A percentile compares a stretch with the other conserved stretches of the same genome.
phyloP scores from a whole-genome alignment of 2,797 vertebrate species.

The Hippoglossus hippoglossus region DNA sequence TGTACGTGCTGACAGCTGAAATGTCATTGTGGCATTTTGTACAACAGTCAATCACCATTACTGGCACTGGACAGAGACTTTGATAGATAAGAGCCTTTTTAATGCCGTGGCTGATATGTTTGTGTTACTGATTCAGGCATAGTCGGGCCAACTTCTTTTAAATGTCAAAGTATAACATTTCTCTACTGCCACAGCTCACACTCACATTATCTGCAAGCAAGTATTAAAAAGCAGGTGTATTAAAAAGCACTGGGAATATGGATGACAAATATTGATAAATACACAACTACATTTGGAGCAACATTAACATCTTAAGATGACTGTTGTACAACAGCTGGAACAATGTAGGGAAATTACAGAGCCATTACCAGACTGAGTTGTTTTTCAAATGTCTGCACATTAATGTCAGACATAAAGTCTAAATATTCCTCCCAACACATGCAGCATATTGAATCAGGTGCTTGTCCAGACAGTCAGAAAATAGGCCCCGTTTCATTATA shows the following conservation, averaged over 20 bases:
- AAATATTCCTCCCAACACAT: conserved; percentile 40
- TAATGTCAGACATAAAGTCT: conserved; percentile 46
- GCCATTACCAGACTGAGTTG: conserved; percentile 57
- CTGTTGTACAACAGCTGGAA: conserved; percentile 58
- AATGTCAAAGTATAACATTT: conserved; percentile 78
- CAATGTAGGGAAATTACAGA: conserved; percentile 74
- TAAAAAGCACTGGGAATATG: conserved; percentile 31
- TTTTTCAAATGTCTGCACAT: conserved; percentile 65
- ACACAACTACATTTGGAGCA: conserved; percentile 31
- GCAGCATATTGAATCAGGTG: conserved; percentile 49
- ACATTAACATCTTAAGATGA: conserved; percentile 2
- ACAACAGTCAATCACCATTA: conserved; percentile 77
- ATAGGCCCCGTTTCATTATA: conserved; percentile 14
- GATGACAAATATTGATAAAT: conserved; percentile 55
- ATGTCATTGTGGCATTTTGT: conserved; percentile 83
- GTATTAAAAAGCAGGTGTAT: conserved; percentile 44
- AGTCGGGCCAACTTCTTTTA: conserved; percentile 59
- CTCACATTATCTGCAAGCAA: conserved; percentile 50
- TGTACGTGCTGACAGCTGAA: conserved; percentile 75
- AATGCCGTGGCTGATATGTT: conserved; percentile 66
- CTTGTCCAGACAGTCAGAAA: conserved; percentile 45
- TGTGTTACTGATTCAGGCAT: conserved; percentile 61
- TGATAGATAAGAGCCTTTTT: conserved; percentile 76
- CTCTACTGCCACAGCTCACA: conserved; percentile 51
- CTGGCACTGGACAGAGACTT: conserved; percentile 64